Evolutionary conservation across 1,140 invertebrate species (phyloP).

Genomic region (Scaptomyza graminum): DNA sequence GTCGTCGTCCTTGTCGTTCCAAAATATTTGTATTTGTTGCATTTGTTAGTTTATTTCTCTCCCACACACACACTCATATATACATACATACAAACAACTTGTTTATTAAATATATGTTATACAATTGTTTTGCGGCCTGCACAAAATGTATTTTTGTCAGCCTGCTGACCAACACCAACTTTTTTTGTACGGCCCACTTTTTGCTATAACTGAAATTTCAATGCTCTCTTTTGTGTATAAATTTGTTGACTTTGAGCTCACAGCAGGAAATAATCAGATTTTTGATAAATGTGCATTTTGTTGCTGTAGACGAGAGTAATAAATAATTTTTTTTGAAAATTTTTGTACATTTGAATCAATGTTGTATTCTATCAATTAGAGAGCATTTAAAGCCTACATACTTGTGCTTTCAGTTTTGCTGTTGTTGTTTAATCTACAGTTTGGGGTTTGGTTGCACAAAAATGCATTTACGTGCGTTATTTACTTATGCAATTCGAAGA

Average conservation of each 20-base stretch:
- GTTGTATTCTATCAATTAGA: conserved; percentile 13
- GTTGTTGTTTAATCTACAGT: conserved; percentile 63
- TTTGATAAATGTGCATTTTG: background rate
- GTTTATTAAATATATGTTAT: conserved; percentile 76
- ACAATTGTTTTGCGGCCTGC: conserved; percentile 70
- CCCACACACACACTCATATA: conserved; percentile 35
- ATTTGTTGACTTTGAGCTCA: background rate
- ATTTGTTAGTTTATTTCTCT: conserved; percentile 40
- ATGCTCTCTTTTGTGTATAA: conserved; percentile 6
- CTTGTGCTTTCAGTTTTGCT: conserved; percentile 10
- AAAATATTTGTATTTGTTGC: conserved; percentile 39
- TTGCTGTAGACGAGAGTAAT: background rate
- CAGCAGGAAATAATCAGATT: background rate
- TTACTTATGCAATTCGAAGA: conserved; percentile 66
- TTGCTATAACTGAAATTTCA: background rate
- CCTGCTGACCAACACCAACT: conserved; percentile 17
- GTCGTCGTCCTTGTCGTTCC: background rate
- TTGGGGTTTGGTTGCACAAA: conserved; percentile 39
- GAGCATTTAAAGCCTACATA: conserved; percentile 18
- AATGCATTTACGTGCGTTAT: conserved; percentile 78
- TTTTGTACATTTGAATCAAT: background rate
- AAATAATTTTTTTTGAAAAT: background rate
- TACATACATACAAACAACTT: conserved; percentile 51
- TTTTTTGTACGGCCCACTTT: background rate
- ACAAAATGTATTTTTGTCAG: conserved; percentile 45